Base-by-base conservation (phyloP, 1,140 invertebrate species). In the Drosophila pseudoobscura region DNA sequence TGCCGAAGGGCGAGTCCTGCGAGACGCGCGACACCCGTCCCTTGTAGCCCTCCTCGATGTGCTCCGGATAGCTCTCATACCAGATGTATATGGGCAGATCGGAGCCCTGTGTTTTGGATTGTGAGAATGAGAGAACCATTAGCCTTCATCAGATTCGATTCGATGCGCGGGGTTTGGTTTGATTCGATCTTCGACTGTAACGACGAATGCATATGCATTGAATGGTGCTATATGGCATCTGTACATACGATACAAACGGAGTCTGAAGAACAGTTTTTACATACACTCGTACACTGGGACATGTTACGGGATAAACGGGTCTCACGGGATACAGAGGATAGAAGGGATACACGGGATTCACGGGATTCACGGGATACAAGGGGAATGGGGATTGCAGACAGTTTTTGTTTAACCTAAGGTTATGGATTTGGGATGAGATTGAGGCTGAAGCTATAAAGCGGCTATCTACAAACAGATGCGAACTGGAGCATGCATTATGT, bases 41-140 rank as follows among this genome's bases (percentile, higher is more conserved):
- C 91, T 97, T 96, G 92, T 98, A 98, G 39, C 96, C 97, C 85
- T 97, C 96, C 75, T 96, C 97, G 88, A 96, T 96, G 93, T 98
- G 97, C 55, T 97, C 97, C 74, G 97, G 97, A 92, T 98, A 98
- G 91, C 96, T 97, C 93, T 98, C 97, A 94, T 98, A 98, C 97
- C 97, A 98, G 92, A 98, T 98, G 94, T 97, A 98, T 92, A 98
- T 97, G 75, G 97, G 97, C 92, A 97, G 96, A 93, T 97, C 97
- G 93, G 96, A 94, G 92, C 96, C 96, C 96, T 97, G 94, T 91
- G 92, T 55, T 20, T n/a, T 49, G 45, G 31, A 45, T 17, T 45
- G 31, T 31, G 45, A 43, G 31, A 54, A 54, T 8, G 26, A 9
- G 20, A 49, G 15, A 60, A 31, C 15, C 20, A 69, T 69, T 57